Evolutionary conservation across 2,888 invertebrate species (phyloP).

Genomic region (Drosophila basisetae): DNA sequence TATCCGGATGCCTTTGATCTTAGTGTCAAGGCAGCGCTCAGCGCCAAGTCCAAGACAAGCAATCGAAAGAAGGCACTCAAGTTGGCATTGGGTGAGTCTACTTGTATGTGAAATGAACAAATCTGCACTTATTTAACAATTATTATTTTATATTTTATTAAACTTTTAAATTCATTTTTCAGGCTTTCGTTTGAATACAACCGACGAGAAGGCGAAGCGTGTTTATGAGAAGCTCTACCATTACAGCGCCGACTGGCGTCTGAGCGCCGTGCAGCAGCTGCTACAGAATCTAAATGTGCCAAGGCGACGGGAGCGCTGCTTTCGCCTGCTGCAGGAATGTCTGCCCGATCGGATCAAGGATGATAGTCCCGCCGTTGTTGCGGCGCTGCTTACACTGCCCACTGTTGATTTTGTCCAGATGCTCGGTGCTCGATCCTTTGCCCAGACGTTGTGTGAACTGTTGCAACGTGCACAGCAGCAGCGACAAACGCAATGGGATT

Average conservation of each 20-base stretch:
- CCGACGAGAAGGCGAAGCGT: constrained; percentile 86
- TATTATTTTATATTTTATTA: neutral
- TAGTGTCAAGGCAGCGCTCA: constrained; percentile 87
- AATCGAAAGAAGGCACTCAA: constrained; percentile 85
- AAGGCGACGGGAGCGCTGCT: constrained; percentile 73
- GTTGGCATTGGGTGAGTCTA: constrained; percentile 79
- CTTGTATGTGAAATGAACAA: neutral
- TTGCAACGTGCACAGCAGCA: constrained; percentile 85
- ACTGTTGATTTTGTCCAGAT: constrained; percentile 84
- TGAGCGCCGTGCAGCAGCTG: constrained; percentile 89
- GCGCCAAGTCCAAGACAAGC: constrained; percentile 62
- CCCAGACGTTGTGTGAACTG: constrained; percentile 86
- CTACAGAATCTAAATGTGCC: constrained; percentile 86
- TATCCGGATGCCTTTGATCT: constrained; percentile 91
- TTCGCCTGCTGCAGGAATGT: constrained; percentile 88
- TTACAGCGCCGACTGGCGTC: constrained; percentile 88
- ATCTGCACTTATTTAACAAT: neutral
- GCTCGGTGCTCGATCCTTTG: constrained; percentile 85
- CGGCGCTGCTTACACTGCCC: constrained; percentile 86
- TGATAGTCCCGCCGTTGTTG: constrained; percentile 88
- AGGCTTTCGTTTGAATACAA: constrained; percentile 87
- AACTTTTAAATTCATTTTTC: neutral
- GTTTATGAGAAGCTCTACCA: constrained; percentile 91
- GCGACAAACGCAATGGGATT: constrained; percentile 84
- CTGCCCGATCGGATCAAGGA: constrained; percentile 89